Evolutionary conservation across 2,797 vertebrate species (phyloP).

Genomic region (Sardinella longiceps): DNA sequence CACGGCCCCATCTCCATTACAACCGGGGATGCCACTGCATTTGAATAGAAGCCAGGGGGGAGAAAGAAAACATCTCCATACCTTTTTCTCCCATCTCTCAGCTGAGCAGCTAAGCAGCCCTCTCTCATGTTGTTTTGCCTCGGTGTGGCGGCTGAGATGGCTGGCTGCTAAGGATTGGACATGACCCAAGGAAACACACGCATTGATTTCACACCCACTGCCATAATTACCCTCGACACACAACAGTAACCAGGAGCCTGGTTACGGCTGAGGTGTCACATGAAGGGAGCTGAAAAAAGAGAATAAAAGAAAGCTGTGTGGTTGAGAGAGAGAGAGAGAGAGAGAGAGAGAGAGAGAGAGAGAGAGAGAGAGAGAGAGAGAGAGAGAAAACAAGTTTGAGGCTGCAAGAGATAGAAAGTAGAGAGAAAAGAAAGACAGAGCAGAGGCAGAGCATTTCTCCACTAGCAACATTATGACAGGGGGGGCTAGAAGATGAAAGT

Average conservation of each 20-base stretch:
- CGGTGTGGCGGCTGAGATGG: neutral
- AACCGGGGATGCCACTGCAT: neutral
- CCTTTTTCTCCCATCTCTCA: constrained; percentile 41
- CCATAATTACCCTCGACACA: constrained; percentile 42
- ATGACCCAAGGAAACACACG: neutral
- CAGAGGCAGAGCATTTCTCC: neutral
- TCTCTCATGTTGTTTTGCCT: neutral
- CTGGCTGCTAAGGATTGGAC: constrained; percentile 25
- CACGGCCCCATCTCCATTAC: neutral
- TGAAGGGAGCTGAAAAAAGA: constrained; percentile 22
- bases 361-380: neutral
- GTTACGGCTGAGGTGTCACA: constrained; percentile 31
- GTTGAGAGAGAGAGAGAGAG: neutral
- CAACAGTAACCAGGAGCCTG: constrained; percentile 49
- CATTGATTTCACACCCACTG: constrained; percentile 37
- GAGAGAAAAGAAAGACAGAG: neutral
- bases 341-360: neutral
- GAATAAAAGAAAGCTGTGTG: neutral
- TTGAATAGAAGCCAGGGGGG: neutral
- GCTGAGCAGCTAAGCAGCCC: neutral
- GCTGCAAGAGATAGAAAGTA: neutral
- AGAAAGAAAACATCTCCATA: constrained; percentile 29
- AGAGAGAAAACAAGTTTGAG: neutral
- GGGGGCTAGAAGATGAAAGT: neutral
- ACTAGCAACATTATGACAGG: neutral